These are phyloP conservation scores for Tragulus kanchil DNA, from an alignment of 2,113 vertebrate genomes.

Conservation along the genomic window DNA sequence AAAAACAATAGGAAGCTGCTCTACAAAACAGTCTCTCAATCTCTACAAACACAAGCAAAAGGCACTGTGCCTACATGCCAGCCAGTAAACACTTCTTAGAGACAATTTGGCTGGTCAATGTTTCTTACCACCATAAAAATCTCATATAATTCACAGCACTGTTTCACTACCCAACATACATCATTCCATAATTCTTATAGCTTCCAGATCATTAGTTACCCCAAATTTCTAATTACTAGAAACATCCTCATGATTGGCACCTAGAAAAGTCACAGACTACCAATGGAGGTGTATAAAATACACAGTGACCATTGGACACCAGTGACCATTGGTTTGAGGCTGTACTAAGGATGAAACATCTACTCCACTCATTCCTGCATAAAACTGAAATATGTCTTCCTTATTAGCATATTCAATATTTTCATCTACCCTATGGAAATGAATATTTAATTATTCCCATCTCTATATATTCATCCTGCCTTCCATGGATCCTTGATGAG, in stretches of 20 bases:
- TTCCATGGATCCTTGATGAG: background rate
- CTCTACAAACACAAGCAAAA: slow-evolving; percentile 10
- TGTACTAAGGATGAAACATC: background rate
- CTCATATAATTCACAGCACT: slow-evolving; percentile 1
- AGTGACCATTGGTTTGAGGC: background rate
- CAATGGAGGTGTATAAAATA: background rate
- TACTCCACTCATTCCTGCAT: background rate
- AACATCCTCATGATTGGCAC: background rate
- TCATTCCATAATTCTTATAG: background rate
- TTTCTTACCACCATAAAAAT: background rate
- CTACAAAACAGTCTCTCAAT: background rate
- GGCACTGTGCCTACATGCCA: background rate
- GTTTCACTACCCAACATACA: background rate
- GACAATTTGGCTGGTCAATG: background rate
- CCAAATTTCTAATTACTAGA: background rate
- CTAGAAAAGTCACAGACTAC: background rate
- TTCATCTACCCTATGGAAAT: background rate
- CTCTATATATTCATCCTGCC: background rate
- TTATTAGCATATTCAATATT: background rate
- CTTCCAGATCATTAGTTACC: background rate
- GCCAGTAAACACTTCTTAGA: background rate
- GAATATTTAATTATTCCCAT: background rate
- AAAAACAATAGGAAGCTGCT: background rate
- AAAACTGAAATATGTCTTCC: background rate
- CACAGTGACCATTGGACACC: background rate